Percentiles rank a stretch among this genome's conserved stretches.
phyloP scores from a whole-genome alignment of 2,888 invertebrate species.

The Morinoia aosen region DNA sequence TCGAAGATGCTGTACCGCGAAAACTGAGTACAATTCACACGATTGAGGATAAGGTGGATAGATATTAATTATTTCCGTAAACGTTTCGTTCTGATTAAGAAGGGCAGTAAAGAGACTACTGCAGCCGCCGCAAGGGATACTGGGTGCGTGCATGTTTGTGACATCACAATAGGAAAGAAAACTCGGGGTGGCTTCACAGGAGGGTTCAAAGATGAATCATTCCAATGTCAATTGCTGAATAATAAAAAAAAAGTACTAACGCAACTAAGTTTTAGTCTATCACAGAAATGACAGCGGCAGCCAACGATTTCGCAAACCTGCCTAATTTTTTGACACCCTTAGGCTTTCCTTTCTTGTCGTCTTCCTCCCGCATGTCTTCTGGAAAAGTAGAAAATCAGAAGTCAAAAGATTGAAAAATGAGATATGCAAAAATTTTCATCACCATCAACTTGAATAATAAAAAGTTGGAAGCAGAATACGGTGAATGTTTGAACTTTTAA shows the following conservation, averaged over 20 bases:
- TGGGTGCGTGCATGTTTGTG: neutral
- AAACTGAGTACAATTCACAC: neutral
- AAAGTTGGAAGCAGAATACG: neutral
- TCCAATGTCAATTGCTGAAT: constrained; percentile 35
- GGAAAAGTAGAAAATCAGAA: constrained; percentile 9
- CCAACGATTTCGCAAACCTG: constrained; percentile 65
- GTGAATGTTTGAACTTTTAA: neutral
- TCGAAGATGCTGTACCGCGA: neutral
- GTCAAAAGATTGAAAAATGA: neutral
- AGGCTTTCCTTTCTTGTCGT: constrained; percentile 62
- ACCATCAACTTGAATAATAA: neutral
- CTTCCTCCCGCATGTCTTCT: constrained; percentile 59
- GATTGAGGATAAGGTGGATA: neutral
- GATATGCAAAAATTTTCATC: neutral
- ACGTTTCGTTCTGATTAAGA: neutral
- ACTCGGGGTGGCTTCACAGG: neutral
- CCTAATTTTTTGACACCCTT: constrained; percentile 67
- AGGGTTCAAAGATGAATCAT: constrained; percentile 49
- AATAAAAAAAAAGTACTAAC: neutral
- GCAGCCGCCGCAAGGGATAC: neutral
- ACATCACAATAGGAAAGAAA: neutral
- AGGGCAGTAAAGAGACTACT: neutral
- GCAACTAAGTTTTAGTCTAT: constrained; percentile 65
- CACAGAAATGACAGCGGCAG: constrained; percentile 67
- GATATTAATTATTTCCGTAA: neutral